A percentile compares a stretch with the other conserved stretches of the same genome.
Conservation (phyloP, 1,140 invertebrate species). For the Cydia splendana region DNA sequence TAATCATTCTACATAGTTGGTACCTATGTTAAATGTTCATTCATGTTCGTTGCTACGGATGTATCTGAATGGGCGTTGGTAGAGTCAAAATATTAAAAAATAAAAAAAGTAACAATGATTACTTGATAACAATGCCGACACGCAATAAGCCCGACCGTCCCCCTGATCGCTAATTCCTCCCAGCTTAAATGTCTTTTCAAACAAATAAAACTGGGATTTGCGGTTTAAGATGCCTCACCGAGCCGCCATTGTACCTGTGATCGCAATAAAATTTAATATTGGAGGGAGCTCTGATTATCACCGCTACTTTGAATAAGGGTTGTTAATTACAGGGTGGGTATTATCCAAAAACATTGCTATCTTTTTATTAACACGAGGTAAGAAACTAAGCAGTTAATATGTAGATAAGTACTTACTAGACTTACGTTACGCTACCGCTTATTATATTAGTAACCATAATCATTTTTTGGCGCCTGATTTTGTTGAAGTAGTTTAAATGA, state of each 20-base stretch:
- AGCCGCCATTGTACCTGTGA: slow-evolving; percentile 16
- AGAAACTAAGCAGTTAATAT: no score
- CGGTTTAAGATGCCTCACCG: slow-evolving; percentile 10
- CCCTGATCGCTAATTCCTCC: slow-evolving; percentile 26
- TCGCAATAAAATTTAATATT: slow-evolving; percentile 25
- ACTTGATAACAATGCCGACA: slow-evolving; percentile 10
- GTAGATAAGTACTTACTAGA: no score
- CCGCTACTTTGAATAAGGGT: not conserved
- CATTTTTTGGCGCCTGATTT: no score
- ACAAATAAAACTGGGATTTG: slow-evolving; percentile 55
- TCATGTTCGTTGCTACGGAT: no score
- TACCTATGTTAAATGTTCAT: no score
- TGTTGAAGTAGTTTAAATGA: no score
- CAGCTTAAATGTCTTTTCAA: slow-evolving; percentile 51
- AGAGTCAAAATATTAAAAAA: not conserved
- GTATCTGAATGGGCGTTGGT: not conserved
- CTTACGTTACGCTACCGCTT: no score
- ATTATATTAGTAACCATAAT: no score
- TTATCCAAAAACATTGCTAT: not conserved
- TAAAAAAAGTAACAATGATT: not conserved
- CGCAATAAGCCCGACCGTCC: not conserved
- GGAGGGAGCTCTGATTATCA: not conserved
- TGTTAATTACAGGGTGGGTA: slow-evolving; percentile 3
- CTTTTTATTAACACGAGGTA: no score
- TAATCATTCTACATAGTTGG: no score